These are phyloP conservation scores for Gobius niger DNA, from an alignment of 2,113 vertebrate genomes.

Conservation along the genomic window DNA sequence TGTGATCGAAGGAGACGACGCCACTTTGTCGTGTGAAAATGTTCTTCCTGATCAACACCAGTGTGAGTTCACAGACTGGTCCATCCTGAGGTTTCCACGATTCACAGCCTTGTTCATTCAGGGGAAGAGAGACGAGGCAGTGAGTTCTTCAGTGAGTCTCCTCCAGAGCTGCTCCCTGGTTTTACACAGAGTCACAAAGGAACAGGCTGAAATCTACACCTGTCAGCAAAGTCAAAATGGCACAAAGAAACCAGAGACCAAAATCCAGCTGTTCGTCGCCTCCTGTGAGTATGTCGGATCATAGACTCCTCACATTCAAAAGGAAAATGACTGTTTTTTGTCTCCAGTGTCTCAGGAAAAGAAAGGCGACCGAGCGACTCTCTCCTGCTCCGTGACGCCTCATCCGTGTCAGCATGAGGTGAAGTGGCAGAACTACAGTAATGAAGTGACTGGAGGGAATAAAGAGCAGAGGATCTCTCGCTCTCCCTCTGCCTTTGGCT, in stretches of 20 bases:
- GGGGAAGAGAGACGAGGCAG: not conserved
- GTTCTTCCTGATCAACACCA: not conserved
- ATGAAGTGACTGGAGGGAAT: too few species aligned
- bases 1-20: not conserved
- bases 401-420: too few species aligned
- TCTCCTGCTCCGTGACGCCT: too few species aligned
- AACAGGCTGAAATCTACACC: not conserved
- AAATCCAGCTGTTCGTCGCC: not conserved
- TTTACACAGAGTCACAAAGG: not conserved
- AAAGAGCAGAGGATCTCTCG: too few species aligned
- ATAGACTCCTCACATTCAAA: too few species aligned
- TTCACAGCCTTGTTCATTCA: not conserved
- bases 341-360: too few species aligned
- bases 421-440: too few species aligned
- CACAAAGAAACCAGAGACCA: not conserved
- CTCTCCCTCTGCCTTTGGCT: too few species aligned
- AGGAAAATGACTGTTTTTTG: too few species aligned
- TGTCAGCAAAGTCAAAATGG: not conserved
- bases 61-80: not conserved
- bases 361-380: too few species aligned
- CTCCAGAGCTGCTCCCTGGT: too few species aligned
- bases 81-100: too few species aligned
- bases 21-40: not conserved
- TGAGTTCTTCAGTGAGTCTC: not conserved
- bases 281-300: not conserved